Evolutionary conservation across 2,113 vertebrate species (phyloP).

Genomic region (Equus przewalskii): DNA sequence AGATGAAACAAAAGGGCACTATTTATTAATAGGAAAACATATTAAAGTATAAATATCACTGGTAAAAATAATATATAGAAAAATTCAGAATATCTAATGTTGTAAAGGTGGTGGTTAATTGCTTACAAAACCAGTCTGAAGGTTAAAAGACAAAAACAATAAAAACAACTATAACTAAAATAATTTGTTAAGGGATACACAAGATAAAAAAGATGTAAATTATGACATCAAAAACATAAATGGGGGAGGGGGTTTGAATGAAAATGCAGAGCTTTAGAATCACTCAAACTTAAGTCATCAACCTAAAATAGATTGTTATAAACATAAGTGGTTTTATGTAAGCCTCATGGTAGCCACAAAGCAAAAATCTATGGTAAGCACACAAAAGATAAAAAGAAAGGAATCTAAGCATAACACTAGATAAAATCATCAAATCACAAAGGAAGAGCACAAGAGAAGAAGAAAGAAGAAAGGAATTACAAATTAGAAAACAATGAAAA

Average conservation of each 20-base stretch:
- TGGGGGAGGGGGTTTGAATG: not conserved
- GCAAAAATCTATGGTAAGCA: not conserved
- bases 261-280: not conserved
- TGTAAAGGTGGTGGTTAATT: too few species aligned
- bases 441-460: not conserved
- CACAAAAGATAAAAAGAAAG: not conserved
- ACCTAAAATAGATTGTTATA: not conserved
- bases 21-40: too few species aligned
- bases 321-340: not conserved
- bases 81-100: too few species aligned
- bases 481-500: not conserved
- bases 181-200: not conserved
- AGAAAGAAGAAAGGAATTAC: not conserved
- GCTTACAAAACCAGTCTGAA: too few species aligned
- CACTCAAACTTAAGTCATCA: not conserved
- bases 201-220: not conserved
- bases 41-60: too few species aligned
- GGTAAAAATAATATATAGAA: too few species aligned
- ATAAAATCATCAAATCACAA: not conserved
- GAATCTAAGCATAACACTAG: not conserved
- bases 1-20: too few species aligned
- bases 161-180: too few species aligned
- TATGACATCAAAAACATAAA: not conserved
- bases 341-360: not conserved
- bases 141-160: too few species aligned